Evolutionary conservation across 2,888 invertebrate species (phyloP), one percentile per base, ranked within the genome.

Genomic region (Apeira syringaria): DNA sequence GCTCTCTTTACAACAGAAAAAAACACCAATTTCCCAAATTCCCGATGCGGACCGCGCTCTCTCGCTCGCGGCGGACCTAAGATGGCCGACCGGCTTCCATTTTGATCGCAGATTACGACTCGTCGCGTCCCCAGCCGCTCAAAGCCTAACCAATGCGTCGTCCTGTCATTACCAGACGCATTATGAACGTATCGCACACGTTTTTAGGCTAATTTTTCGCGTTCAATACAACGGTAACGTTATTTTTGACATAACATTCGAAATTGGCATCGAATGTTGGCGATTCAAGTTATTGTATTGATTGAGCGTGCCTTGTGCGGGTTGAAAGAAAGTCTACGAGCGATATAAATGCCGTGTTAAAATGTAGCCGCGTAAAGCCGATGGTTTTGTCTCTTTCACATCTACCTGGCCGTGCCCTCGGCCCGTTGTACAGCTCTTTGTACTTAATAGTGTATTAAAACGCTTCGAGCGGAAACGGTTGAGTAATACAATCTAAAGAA

Each of bases 11-110:
- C 81, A 86, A 85, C 83, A 88, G 82, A 87, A 88, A 80, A 46
- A 88, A 87, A 85, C 84, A 87, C 85, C 85, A 86, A 86, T 87
- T 88, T 86, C 86, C 87, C 84, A 88, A 87, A 86, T 85, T 83
- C 86, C 84, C 86, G 79, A 74, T 79, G 81, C 82, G 81, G 82
- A 72, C 80, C 78, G 74, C 72, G 80, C 80, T 80, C 80, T 77
- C 80, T 80, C 88, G 81, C 87, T 81, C 86, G 80, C 79, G 79
- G 78, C 83, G 71, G 76, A 83, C 77, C 84, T 82, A 87, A 89
- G 87, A 88, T 86, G 88, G 88, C 88, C 74, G 84, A 51, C 71
- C 78, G 77, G 83, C 83, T 80, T 81, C 88, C 89, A 89, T 89
- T 89, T 89, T 89, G 88, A 88, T 89, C 79, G 83, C 82, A 84